These are phyloP conservation scores for Campylorhamphus procurvoides DNA, from an alignment of 2,113 vertebrate genomes.

Conservation along the genomic window DNA sequence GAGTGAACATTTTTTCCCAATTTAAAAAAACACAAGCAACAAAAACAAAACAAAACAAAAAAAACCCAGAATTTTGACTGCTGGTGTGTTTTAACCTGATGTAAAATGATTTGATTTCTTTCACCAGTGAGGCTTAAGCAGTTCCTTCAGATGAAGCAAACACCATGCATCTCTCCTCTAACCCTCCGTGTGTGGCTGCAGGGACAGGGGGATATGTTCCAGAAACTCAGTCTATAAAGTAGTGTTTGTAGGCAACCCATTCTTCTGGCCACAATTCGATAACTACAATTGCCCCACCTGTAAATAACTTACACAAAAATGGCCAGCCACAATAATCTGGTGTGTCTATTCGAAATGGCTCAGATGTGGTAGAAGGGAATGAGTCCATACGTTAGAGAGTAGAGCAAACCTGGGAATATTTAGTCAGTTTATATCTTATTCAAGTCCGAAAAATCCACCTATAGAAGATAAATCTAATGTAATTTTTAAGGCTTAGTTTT, in stretches of 20 bases:
- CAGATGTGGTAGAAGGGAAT: background rate
- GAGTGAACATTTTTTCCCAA: background rate
- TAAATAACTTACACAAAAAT: background rate
- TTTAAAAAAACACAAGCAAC: background rate
- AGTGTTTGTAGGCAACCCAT: background rate
- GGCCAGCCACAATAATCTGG: background rate
- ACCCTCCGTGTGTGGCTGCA: background rate
- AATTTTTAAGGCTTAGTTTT: background rate
- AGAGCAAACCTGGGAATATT: background rate
- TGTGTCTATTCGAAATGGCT: background rate
- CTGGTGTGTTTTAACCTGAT: background rate
- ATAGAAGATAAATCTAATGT: background rate
- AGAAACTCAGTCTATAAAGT: background rate
- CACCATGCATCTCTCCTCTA: background rate
- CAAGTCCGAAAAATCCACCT: background rate
- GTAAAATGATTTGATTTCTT: background rate
- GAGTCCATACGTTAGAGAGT: background rate
- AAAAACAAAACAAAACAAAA: background rate
- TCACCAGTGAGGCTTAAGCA: background rate
- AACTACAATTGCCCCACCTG: background rate
- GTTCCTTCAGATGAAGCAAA: background rate
- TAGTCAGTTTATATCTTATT: background rate
- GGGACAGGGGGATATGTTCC: background rate
- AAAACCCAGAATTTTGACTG: background rate
- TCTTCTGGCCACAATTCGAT: background rate